A percentile compares a stretch with the other conserved stretches of the same genome.
Evolutionary conservation across 1,140 invertebrate species (phyloP).

Genomic region (Bombus superbus): DNA sequence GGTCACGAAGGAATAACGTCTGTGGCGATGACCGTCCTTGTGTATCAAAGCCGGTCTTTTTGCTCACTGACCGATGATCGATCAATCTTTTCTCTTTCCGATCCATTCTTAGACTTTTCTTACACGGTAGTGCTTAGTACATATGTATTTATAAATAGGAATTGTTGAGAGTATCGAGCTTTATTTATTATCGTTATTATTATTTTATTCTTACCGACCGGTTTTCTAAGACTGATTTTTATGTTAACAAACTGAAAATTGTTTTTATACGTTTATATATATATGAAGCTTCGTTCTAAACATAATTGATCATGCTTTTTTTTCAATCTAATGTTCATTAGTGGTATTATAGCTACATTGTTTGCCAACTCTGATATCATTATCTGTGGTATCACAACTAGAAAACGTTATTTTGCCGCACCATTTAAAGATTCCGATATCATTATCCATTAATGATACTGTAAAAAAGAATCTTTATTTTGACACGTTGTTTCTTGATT

Average conservation of each 20-base stretch:
- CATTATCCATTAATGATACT: background rate
- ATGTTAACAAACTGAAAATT: background rate
- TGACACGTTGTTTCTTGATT: background rate
- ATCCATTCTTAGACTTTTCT: background rate
- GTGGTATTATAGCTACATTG: no score
- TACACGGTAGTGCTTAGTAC: background rate
- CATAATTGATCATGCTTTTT: no score
- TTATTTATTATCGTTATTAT: background rate
- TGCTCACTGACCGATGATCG: conserved; percentile 51
- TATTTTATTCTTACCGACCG: background rate
- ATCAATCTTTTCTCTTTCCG: conserved; percentile 54
- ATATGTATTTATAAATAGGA: no score
- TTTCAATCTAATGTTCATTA: no score
- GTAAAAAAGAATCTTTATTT: background rate
- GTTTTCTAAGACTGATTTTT: background rate
- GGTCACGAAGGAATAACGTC: conserved; percentile 64
- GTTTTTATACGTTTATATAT: no score
- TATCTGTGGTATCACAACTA: background rate
- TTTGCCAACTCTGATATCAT: background rate
- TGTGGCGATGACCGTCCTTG: conserved; percentile 72
- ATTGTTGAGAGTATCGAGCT: background rate
- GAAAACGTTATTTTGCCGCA: background rate
- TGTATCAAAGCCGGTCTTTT: conserved; percentile 51
- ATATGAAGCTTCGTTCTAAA: background rate
- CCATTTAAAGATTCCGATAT: background rate